A percentile compares a stretch with the other conserved stretches of the same genome.
phyloP scores from a whole-genome alignment of 2,888 invertebrate genomes.

The Gastrophysa polygoni region DNA sequence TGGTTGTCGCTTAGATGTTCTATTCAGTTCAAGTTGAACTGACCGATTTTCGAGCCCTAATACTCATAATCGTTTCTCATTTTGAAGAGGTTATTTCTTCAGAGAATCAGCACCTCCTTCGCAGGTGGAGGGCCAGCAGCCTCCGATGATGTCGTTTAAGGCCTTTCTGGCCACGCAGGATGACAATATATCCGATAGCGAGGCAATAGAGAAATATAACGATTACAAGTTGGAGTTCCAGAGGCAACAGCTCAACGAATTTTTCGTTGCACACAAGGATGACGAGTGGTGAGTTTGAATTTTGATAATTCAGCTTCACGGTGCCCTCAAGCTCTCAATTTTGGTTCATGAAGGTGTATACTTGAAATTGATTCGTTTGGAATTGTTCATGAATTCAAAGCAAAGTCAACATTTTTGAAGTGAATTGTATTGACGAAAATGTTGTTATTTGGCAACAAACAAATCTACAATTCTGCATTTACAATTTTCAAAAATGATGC shows the following conservation, averaged over 20 bases:
- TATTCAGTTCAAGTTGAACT: slow-evolving; percentile 3
- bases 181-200: slow-evolving; percentile 96
- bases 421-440: no score
- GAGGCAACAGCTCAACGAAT: slow-evolving; percentile 95
- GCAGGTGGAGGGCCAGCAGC: slow-evolving; percentile 69
- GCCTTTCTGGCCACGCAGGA: slow-evolving; percentile 96
- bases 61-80: slow-evolving; percentile 13
- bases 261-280: slow-evolving; percentile 98
- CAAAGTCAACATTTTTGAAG: no score
- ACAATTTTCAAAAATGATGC: no score
- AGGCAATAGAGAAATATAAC: slow-evolving; percentile 95
- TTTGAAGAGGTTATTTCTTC: slow-evolving; percentile 43
- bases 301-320: not conserved
- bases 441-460: no score
- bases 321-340: not conserved
- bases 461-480: no score
- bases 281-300: slow-evolving; percentile 91
- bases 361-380: not conserved
- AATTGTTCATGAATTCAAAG: not conserved
- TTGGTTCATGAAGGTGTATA: not conserved
- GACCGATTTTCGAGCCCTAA: slow-evolving; percentile 1
- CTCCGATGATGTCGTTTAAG: slow-evolving; percentile 96
- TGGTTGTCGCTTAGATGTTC: slow-evolving; percentile 34
- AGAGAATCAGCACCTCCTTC: slow-evolving; percentile 62
- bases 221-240: slow-evolving; percentile 98